Percentiles rank a stretch among this genome's conserved stretches.
phyloP scores from a whole-genome alignment of 2,797 vertebrate species.

The Salmo trutta region DNA sequence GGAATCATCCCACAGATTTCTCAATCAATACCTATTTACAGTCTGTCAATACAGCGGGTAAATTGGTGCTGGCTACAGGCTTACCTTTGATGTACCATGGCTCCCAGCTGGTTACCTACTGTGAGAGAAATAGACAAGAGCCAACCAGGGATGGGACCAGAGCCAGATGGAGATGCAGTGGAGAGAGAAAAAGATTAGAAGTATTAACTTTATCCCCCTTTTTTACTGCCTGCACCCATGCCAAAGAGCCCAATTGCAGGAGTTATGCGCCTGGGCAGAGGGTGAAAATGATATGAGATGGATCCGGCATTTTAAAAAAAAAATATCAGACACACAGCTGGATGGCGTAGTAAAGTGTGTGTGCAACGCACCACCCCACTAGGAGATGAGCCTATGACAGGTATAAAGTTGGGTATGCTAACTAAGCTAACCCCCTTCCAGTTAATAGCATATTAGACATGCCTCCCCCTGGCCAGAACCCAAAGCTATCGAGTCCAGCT shows the following conservation, averaged over 20 bases:
- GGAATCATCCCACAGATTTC: conserved; percentile 20
- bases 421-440: neutral
- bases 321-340: conserved; percentile 74
- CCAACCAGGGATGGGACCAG: conserved; percentile 40
- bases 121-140: conserved; percentile 63
- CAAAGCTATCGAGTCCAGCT: no score
- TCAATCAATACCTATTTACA: conserved; percentile 52
- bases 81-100: conserved; percentile 95
- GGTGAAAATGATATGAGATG: conserved; percentile 47
- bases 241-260: conserved; percentile 65
- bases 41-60: conserved; percentile 33
- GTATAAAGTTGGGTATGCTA: neutral
- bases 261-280: conserved; percentile 61
- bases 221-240: neutral
- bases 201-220: neutral
- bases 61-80: conserved; percentile 25
- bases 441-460: conserved; percentile 22
- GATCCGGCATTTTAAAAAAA: conserved; percentile 56
- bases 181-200: conserved; percentile 23
- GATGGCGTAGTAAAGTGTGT: conserved; percentile 41
- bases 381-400: neutral
- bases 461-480: neutral
- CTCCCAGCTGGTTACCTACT: conserved; percentile 96
- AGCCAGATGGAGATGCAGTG: conserved; percentile 77
- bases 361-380: neutral